Conservation (phyloP, 2,797 vertebrate species). For the Triplophysa bombifrons region DNA sequence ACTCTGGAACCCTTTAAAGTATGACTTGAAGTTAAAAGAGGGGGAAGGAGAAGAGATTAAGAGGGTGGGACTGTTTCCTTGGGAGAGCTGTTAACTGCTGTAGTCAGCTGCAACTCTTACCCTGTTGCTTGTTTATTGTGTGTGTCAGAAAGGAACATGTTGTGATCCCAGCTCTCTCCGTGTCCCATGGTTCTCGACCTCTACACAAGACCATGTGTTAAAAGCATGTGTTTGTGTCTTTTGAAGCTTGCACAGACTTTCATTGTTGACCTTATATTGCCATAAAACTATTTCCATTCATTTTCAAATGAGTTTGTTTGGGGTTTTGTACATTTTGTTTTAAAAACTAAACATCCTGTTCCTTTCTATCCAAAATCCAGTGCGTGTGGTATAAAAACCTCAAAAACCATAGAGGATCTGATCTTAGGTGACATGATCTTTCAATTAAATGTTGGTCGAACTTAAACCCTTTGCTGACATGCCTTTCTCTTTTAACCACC, state of each 20-base stretch:
- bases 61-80: background rate
- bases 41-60: slow-evolving; percentile 16
- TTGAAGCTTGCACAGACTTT: background rate
- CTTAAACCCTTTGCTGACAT: background rate
- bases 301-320: background rate
- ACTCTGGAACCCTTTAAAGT: background rate
- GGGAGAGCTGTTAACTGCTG: background rate
- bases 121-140: slow-evolving; percentile 3
- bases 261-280: background rate
- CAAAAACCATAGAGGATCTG: background rate
- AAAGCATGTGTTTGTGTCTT: slow-evolving; percentile 5
- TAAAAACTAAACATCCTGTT: background rate
- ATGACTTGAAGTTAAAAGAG: slow-evolving; percentile 37
- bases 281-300: background rate
- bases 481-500: too few relatives aligned
- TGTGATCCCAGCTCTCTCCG: slow-evolving; percentile 1
- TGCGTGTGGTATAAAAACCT: background rate
- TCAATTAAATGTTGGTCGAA: background rate
- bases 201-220: background rate
- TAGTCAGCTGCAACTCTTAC: background rate
- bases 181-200: slow-evolving; percentile 5
- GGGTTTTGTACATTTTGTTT: background rate
- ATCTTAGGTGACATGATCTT: background rate
- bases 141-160: slow-evolving; percentile 9
- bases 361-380: background rate